Evolutionary conservation across 1,140 invertebrate genomes (phyloP).

Genomic region (Drosophila pandora): DNA sequence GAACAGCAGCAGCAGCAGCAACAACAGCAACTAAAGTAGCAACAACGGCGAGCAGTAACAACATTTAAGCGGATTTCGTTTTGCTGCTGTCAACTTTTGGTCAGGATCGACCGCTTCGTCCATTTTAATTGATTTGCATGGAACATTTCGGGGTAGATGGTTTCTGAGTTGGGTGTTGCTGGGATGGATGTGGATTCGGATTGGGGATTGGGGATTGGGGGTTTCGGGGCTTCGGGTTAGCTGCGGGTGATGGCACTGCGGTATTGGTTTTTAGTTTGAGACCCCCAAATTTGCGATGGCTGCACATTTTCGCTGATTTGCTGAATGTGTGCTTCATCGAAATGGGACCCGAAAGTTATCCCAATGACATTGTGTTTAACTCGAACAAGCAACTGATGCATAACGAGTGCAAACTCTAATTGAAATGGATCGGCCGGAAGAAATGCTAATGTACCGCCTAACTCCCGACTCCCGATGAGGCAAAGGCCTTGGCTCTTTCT

Average conservation of each 20-base stretch:
- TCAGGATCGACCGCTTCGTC: conserved; percentile 48
- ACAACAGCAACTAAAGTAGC: conserved; percentile 2
- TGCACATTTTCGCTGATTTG: conserved; percentile 47
- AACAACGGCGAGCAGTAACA: conserved; percentile 23
- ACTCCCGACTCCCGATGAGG: conserved; percentile 8
- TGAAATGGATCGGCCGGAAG: conserved; percentile 51
- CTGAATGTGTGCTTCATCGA: conserved; percentile 19
- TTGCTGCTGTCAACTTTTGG: conserved; percentile 70
- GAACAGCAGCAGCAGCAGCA: conserved; percentile 15
- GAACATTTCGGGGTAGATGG: conserved; percentile 37
- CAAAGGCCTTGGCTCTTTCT: neutral
- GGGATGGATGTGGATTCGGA: neutral
- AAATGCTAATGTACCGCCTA: conserved; percentile 42
- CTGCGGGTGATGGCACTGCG: conserved; percentile 22
- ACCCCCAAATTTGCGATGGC: conserved; percentile 21
- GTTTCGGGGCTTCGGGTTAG: neutral
- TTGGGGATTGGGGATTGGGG: too few relatives aligned
- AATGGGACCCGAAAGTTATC: conserved; percentile 38
- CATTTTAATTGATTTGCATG: conserved; percentile 77
- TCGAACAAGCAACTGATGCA: conserved; percentile 31
- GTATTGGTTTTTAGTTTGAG: conserved; percentile 36
- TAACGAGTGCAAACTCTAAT: conserved; percentile 35
- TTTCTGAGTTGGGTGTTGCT: conserved; percentile 13
- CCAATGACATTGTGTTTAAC: conserved; percentile 33
- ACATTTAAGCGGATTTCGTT: conserved; percentile 73